These are phyloP conservation scores for Wasmannia auropunctata DNA, from an alignment of 1,140 invertebrate genomes.

Conservation along the genomic window DNA sequence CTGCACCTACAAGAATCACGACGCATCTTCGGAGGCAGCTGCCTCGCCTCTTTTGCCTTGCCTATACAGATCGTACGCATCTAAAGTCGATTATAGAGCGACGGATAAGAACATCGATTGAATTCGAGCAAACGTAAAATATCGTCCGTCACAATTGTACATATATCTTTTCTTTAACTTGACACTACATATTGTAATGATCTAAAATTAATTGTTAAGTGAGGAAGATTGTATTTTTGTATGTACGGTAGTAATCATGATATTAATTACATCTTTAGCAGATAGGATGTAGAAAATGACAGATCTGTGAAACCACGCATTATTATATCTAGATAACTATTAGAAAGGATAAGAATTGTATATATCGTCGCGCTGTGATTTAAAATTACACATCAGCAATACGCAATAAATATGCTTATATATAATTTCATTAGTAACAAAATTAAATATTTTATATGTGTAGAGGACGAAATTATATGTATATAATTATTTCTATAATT, in stretches of 20 bases:
- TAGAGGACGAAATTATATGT: too few relatives aligned
- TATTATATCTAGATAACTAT: not conserved
- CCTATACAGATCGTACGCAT: conserved; percentile 64
- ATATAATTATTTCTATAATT: not conserved
- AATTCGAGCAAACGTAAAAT: conserved; percentile 28
- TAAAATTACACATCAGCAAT: not conserved
- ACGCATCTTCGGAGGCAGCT: conserved; percentile 77
- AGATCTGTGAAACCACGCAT: not conserved
- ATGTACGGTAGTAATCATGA: not conserved
- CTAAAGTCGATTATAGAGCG: conserved; percentile 58
- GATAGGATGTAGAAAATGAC: not conserved
- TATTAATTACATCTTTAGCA: not conserved
- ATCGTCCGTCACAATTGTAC: not conserved
- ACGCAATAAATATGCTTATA: not conserved
- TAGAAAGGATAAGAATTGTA: not conserved
- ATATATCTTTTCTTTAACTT: not conserved
- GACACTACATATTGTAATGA: not conserved
- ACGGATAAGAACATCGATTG: conserved; percentile 64
- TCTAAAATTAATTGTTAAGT: not conserved
- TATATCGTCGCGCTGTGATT: not conserved
- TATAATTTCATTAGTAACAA: not conserved
- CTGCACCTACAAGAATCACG: conserved; percentile 75
- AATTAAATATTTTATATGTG: not conserved
- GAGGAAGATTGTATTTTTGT: not conserved
- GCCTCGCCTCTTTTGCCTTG: conserved; percentile 72